A percentile compares a stretch with the other conserved stretches of the same genome.
phyloP scores from a whole-genome alignment of 2,113 vertebrate genomes.

The Ciconia maguari region DNA sequence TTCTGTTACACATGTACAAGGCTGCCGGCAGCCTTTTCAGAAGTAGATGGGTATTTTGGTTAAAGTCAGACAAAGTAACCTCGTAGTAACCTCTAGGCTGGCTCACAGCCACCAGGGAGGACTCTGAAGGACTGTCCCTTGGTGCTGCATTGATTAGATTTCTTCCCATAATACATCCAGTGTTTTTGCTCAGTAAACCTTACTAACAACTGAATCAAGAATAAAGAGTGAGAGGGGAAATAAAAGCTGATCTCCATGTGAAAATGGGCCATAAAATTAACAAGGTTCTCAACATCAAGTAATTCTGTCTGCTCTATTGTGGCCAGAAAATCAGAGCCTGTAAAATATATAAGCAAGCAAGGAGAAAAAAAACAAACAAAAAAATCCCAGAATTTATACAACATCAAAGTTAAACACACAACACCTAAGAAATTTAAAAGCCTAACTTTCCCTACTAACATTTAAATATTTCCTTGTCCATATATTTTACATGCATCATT shows the following conservation, averaged over 20 bases:
- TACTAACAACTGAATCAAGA: constrained; percentile 59
- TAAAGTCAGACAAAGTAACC: constrained; percentile 91
- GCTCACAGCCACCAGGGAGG: constrained; percentile 68
- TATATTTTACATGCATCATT: neutral
- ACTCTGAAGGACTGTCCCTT: constrained; percentile 13
- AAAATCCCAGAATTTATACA: neutral
- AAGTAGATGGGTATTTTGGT: constrained; percentile 76
- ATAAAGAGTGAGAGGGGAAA: constrained; percentile 42
- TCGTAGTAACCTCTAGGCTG: constrained; percentile 83
- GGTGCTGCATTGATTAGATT: constrained; percentile 68
- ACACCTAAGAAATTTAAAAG: neutral
- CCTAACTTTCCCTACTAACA: neutral
- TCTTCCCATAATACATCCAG: constrained; percentile 76
- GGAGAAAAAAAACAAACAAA: neutral
- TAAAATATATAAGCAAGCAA: neutral
- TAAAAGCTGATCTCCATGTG: constrained; percentile 65
- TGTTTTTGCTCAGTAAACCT: constrained; percentile 74
- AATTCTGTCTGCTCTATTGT: constrained; percentile 36
- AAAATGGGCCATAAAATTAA: constrained; percentile 62
- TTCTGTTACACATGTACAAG: constrained; percentile 55
- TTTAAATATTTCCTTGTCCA: neutral
- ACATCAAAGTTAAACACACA: neutral
- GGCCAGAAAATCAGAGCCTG: constrained; percentile 12
- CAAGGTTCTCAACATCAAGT: constrained; percentile 34
- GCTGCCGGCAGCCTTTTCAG: constrained; percentile 56